These are phyloP conservation scores for Chloroceryle aenea DNA, from an alignment of 2,113 vertebrate genomes.

Conservation along the genomic window DNA sequence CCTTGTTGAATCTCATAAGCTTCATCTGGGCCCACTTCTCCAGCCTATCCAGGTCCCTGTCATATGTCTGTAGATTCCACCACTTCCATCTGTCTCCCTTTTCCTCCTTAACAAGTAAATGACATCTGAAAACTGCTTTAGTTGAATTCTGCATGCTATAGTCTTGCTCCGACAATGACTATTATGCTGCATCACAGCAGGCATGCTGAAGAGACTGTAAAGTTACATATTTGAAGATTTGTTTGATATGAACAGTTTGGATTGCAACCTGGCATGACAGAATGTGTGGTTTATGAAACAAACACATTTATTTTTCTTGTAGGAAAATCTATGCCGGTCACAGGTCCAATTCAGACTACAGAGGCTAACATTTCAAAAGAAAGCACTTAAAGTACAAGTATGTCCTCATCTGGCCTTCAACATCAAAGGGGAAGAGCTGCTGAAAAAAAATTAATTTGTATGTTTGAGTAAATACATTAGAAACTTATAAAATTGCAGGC, in stretches of 20 bases:
- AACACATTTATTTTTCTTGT: neutral
- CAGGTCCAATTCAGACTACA: neutral
- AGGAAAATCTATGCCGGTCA: neutral
- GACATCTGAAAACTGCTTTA: neutral
- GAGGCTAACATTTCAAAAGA: neutral
- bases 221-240: neutral
- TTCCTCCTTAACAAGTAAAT: neutral
- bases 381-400: neutral
- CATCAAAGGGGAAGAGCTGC: neutral
- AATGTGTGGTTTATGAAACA: neutral
- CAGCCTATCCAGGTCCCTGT: too few species aligned
- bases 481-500: neutral
- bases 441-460: neutral
- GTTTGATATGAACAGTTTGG: neutral
- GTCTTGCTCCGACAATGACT: neutral
- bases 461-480: neutral
- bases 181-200: neutral
- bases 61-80: neutral
- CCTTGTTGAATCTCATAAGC: too few species aligned
- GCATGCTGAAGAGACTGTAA: neutral
- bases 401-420: neutral
- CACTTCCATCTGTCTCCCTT: neutral
- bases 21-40: too few species aligned
- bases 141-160: neutral
- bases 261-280: neutral